phyloP scores from a whole-genome alignment of 1,140 invertebrate species.

The Drosophila yakuba region DNA sequence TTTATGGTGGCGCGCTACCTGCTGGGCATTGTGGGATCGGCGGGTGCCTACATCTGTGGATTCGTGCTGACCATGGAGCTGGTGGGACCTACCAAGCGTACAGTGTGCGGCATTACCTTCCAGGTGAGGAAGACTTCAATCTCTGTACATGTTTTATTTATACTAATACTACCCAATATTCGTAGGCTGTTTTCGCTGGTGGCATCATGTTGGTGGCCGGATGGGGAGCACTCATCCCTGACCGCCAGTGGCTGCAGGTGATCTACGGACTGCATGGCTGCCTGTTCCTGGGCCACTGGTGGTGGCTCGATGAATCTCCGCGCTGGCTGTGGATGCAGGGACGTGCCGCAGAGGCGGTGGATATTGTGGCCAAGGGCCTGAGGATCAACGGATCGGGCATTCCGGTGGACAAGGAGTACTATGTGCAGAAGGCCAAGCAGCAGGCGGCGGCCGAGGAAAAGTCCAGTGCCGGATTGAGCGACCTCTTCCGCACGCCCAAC shows the following conservation, averaged over 20 bases:
- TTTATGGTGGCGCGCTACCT: constrained; percentile 90
- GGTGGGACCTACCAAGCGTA: constrained; percentile 92
- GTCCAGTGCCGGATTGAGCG: constrained; percentile 86
- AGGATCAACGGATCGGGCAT: constrained; percentile 89
- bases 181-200: constrained; percentile 89
- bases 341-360: constrained; percentile 88
- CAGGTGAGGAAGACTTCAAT: constrained; percentile 84
- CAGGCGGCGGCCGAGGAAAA: constrained; percentile 85
- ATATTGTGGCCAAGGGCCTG: constrained; percentile 90
- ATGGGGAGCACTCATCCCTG: constrained; percentile 92
- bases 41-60: constrained; percentile 92
- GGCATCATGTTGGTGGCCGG: constrained; percentile 93
- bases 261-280: constrained; percentile 91
- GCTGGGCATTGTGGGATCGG: constrained; percentile 92
- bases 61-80: constrained; percentile 95
- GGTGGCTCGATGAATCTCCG: constrained; percentile 94
- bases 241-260: constrained; percentile 91
- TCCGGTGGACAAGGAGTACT: constrained; percentile 87
- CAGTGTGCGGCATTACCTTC: constrained; percentile 92
- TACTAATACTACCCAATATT: background rate
- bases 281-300: constrained; percentile 91
- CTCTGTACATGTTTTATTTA: too few relatives aligned
- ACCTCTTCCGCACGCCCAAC: constrained; percentile 92
- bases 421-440: constrained; percentile 87
- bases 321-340: constrained; percentile 94